Evolutionary conservation across 1,140 invertebrate genomes (phyloP), one percentile per base, ranked within the genome.

Genomic region (Venturia canescens): DNA sequence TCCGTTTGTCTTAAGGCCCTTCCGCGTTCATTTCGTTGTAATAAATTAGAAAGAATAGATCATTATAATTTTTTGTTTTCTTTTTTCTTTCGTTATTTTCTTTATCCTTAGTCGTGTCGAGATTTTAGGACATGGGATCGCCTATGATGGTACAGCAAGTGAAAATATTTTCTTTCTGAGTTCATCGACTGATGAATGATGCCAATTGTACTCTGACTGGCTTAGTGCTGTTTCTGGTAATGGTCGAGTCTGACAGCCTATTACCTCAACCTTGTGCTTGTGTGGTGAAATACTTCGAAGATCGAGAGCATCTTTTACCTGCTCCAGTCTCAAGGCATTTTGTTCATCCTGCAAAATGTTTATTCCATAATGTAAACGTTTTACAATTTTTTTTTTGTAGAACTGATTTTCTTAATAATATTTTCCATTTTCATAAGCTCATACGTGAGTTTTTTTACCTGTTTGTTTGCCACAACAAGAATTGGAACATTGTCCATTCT

Each of bases 381-480:
- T n/a, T 53, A 53, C 50, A 16, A n/a, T 11, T 53, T 53, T 53
- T 13, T 53, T 5, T 53, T 53, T 13, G 15, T 16, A 16, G 13
- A n/a, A n/a, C n/a, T n/a, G n/a, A n/a, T n/a, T 44, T 44, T 44
- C 13, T 44, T 6, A 44, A 13, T 44, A 44, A 44, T n/a, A 44
- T 13, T 4, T 44, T 44, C 13, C 5, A 44, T 13, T 44, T 34
- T 44, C 7, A 44, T 1, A 44, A 6, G 38, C 53, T 21, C 1
- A 5, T 57, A 23, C 15, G 15, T 53, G n/a, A 5, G n/a, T 23
- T 57, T 57, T 69, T 9, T 86, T 88, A 91, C 91, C 87, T 92
- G 91, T 83, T 92, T 92, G 75, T 91, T 92, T 29, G 91, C 92
- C 70, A 92, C 80, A 16, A 92, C 86, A 84, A 92, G 83, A 63